Evolutionary conservation across 2,888 invertebrate genomes (phyloP).

Genomic region (Orchesella flavescens): DNA sequence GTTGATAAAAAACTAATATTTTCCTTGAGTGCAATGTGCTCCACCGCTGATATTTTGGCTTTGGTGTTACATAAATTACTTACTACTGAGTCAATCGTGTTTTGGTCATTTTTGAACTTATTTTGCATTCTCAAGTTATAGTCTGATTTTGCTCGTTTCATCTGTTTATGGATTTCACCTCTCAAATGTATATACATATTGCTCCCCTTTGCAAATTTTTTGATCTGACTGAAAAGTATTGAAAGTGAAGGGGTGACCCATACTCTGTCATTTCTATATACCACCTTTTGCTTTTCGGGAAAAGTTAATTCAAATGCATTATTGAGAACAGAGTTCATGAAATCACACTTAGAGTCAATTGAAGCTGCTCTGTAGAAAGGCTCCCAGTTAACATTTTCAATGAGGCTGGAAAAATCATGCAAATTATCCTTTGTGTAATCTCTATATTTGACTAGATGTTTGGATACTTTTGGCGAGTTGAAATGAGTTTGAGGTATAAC

Average conservation of each 20-base stretch:
- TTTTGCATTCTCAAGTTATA: no score
- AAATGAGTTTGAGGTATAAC: no score
- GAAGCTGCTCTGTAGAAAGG: not conserved
- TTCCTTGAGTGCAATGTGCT: conserved; percentile 4
- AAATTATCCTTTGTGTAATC: conserved; percentile 20
- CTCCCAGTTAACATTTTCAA: conserved; percentile 15
- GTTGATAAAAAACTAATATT: not conserved
- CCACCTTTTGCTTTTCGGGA: conserved; percentile 21
- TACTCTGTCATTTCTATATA: not conserved
- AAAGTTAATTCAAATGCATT: conserved; percentile 17
- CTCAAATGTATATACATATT: not conserved
- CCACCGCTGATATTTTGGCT: not conserved
- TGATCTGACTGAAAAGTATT: not conserved
- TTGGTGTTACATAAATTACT: not conserved
- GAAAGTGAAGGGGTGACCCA: conserved; percentile 1
- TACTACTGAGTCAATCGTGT: not conserved
- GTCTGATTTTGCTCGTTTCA: not conserved
- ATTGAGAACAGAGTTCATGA: not conserved
- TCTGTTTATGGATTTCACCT: not conserved
- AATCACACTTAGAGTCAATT: conserved; percentile 25
- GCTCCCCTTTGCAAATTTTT: not conserved
- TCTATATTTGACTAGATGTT: no score
- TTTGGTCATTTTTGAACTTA: not conserved
- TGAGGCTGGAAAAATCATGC: not conserved
- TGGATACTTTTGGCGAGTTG: no score